phyloP scores from a whole-genome alignment of 2,797 vertebrate genomes.

The Enteromius thamalakanensis region DNA sequence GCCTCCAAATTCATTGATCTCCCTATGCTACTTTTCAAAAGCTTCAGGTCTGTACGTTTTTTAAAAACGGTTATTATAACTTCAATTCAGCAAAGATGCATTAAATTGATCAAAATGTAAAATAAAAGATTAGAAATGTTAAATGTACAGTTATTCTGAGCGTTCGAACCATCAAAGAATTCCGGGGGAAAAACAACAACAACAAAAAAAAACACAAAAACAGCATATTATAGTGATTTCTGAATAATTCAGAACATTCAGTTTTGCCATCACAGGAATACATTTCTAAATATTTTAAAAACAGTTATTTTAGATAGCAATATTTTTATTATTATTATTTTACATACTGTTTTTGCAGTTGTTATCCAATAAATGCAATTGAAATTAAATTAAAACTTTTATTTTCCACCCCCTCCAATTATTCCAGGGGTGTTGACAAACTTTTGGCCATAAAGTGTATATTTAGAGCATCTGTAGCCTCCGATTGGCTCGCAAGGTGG shows the following conservation, averaged over 20 bases:
- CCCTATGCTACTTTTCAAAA: neutral
- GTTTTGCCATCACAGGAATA: neutral
- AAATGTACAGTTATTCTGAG: neutral
- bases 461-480: neutral
- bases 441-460: neutral
- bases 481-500: slow-evolving; percentile 42
- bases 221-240: neutral
- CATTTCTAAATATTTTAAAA: neutral
- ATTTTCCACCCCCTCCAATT: too few relatives aligned
- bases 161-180: too few relatives aligned
- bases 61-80: neutral
- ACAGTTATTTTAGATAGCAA: neutral
- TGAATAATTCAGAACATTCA: neutral
- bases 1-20: neutral
- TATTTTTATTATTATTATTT: neutral
- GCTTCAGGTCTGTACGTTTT: neutral
- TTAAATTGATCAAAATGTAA: neutral
- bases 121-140: neutral
- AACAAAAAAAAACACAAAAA: neutral
- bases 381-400: too few relatives aligned
- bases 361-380: neutral
- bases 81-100: neutral
- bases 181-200: too few relatives aligned
- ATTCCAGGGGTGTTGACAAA: neutral
- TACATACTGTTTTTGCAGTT: neutral